Evolutionary conservation across 1,140 invertebrate genomes (phyloP), one percentile per base, ranked within the genome.

Genomic region (Hyles euphorbiae): DNA sequence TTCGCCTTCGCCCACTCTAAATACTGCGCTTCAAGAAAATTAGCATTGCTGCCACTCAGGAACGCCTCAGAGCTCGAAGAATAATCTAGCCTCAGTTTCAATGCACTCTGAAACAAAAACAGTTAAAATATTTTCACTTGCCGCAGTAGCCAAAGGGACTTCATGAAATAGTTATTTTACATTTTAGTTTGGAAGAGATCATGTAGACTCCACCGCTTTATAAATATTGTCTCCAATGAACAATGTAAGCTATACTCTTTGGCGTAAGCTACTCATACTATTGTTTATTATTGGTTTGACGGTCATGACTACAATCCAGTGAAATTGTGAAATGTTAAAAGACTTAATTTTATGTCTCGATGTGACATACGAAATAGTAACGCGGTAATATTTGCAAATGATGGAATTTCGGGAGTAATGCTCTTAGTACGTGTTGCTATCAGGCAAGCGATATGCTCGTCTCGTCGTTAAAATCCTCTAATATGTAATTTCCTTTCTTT

Each of bases 21-120:
- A 60, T 84, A 87, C 53, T 87, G 84, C 8, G 78, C 78, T 63
- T 87, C 84, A 4, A 87, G 62, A 56, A 76, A 88, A 52, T 85
- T 88, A 0, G 79, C 81, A 50, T 86, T 88, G 0, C 76, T 65
- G 3, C 85, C 85, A 22, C 63, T 75, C 11, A 88, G 61, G 50
- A 88, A 88, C 0, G 85, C 75, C 51, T 88, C 85, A 0, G 83
- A 72, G 51, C 68, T 78, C 4, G 77, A 78, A 0, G 78, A 79
- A 53, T 49, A 52, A 11, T 53, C 54, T 2, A 11, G 5, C 49
- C 7, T 50, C 22, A 9, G 11, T 44, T 51, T 57, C 3, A 9
- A 36, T 11, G 36, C 45, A 40, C 22, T 40, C 56, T 57, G 48
- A 9, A 10, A 51, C 22, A 34, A 33, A 47, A 47, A n/a, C 1